These are phyloP conservation scores for Apantesis nais DNA, from an alignment of 2,888 invertebrate genomes.

Conservation along the genomic window DNA sequence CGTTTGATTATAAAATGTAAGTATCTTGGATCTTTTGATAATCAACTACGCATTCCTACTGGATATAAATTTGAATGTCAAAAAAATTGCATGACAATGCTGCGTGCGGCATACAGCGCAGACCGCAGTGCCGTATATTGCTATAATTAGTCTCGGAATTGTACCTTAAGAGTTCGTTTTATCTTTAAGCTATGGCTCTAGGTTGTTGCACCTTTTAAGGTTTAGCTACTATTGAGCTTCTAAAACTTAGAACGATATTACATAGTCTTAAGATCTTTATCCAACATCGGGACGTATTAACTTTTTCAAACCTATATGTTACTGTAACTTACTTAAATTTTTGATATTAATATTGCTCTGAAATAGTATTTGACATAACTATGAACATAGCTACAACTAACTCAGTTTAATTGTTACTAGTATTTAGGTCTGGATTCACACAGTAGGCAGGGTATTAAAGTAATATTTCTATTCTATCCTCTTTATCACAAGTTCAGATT, in stretches of 20 bases:
- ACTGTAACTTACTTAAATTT: background rate
- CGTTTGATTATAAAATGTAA: background rate
- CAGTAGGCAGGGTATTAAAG: background rate
- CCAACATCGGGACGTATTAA: no score
- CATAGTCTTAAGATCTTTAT: no score
- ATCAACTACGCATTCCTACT: background rate
- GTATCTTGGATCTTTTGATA: background rate
- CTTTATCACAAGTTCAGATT: background rate
- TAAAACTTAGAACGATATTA: background rate
- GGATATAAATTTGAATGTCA: background rate
- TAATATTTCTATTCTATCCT: background rate
- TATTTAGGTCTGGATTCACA: background rate
- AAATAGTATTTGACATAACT: background rate
- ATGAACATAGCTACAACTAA: background rate
- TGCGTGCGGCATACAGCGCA: background rate
- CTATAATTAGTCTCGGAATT: background rate
- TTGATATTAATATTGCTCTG: background rate
- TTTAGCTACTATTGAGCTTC: background rate
- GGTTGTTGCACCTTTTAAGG: no score
- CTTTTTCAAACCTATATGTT: background rate
- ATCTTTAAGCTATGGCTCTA: no score
- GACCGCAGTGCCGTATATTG: background rate
- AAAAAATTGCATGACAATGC: background rate
- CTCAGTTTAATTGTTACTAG: background rate
- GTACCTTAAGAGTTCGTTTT: background rate